These are phyloP conservation scores for Copidosoma floridanum DNA, from an alignment of 1,140 invertebrate species.

Conservation along the genomic window DNA sequence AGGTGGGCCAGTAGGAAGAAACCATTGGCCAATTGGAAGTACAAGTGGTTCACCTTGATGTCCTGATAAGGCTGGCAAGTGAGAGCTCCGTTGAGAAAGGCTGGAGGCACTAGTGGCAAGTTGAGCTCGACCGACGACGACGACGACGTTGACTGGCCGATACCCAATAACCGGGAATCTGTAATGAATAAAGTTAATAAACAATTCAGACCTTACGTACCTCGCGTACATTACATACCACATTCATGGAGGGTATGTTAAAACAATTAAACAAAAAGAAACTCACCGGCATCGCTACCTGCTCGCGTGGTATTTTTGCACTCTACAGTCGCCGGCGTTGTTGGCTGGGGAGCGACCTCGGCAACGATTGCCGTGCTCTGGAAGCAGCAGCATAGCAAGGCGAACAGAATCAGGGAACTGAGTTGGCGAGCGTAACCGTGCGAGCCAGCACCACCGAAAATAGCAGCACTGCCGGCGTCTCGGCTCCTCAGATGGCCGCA, in stretches of 20 bases:
- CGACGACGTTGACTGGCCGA: conserved; percentile 29
- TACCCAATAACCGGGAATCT: conserved; percentile 48
- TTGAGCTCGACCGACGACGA: conserved; percentile 45
- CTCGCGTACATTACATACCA: conserved; percentile 1
- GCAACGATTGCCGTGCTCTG: conserved; percentile 40
- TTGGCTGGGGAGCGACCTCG: conserved; percentile 32
- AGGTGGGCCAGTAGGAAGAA: conserved; percentile 80
- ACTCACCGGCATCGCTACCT: conserved; percentile 15
- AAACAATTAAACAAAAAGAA: neutral
- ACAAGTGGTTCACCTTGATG: conserved; percentile 66
- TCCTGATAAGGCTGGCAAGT: conserved; percentile 56
- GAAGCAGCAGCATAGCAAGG: conserved; percentile 43
- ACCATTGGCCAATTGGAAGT: conserved; percentile 80
- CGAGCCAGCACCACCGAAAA: neutral
- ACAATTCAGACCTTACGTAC: no score
- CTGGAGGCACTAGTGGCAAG: conserved; percentile 55
- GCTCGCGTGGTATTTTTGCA: neutral
- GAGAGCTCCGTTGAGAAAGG: conserved; percentile 50
- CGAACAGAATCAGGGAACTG: conserved; percentile 42
- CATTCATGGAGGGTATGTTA: no score
- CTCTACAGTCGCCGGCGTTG: neutral
- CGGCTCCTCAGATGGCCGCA: conserved; percentile 48
- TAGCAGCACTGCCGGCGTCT: conserved; percentile 45
- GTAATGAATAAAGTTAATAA: neutral
- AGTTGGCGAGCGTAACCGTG: no score